These are phyloP conservation scores for Tragelaphus scriptus DNA, from an alignment of 2,113 vertebrate species.

Conservation along the genomic window DNA sequence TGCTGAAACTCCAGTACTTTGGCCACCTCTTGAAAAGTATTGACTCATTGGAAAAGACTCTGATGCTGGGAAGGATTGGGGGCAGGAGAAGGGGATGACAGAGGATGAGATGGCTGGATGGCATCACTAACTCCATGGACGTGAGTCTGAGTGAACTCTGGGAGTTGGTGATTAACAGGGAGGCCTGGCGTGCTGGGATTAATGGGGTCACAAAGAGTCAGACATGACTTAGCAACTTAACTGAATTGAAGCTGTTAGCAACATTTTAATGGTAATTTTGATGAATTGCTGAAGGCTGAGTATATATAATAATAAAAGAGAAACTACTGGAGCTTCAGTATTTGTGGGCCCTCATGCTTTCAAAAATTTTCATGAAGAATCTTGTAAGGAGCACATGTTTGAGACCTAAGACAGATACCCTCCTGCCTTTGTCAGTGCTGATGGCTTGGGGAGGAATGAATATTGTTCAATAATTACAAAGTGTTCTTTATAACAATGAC, in stretches of 20 bases:
- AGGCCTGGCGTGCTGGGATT: too few relatives aligned
- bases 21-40: too few relatives aligned
- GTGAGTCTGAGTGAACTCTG: too few relatives aligned
- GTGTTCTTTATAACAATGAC: not conserved
- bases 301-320: not conserved
- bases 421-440: not conserved
- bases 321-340: not conserved
- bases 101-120: too few relatives aligned
- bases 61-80: too few relatives aligned
- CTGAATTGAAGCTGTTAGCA: not conserved
- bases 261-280: not conserved
- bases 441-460: not conserved
- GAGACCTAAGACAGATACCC: not conserved
- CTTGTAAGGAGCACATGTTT: not conserved
- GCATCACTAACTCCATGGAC: too few relatives aligned
- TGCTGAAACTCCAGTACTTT: too few relatives aligned
- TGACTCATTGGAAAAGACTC: too few relatives aligned
- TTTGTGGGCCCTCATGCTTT: not conserved
- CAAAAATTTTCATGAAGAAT: not conserved
- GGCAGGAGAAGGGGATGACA: too few relatives aligned
- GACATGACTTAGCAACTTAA: too few relatives aligned
- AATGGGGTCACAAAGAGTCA: too few relatives aligned
- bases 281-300: not conserved
- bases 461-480: not conserved
- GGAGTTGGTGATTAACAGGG: too few relatives aligned